Evolutionary conservation across 2,888 invertebrate species (phyloP).

Genomic region (Pollenia angustigena): DNA sequence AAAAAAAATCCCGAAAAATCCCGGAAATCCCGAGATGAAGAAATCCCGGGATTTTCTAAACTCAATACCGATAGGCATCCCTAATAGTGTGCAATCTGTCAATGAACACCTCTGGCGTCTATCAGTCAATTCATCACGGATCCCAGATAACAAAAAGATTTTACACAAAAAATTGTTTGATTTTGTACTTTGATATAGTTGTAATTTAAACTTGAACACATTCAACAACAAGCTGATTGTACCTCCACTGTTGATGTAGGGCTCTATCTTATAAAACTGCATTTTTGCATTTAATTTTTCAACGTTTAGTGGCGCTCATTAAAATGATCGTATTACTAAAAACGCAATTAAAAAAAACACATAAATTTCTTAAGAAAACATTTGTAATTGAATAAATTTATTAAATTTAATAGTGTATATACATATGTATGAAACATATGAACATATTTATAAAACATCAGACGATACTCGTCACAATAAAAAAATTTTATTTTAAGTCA

Average conservation of each 20-base stretch:
- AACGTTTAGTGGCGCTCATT: constrained; percentile 52
- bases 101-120: no score
- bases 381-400: constrained; percentile 44
- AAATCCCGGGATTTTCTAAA: no score
- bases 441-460: no score
- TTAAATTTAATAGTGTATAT: background rate
- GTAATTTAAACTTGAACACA: no score
- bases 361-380: constrained; percentile 52
- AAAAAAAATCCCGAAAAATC: no score
- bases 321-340: constrained; percentile 46
- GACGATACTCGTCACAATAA: background rate
- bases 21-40: no score
- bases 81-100: no score
- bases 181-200: no score
- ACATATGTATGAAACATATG: background rate
- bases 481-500: constrained; percentile 23
- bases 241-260: background rate
- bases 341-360: constrained; percentile 37
- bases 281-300: background rate
- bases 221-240: background rate
- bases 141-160: no score
- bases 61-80: no score
- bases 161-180: no score
- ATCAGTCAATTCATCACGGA: no score
- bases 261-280: background rate